These are phyloP conservation scores for Passer domesticus DNA, from an alignment of 2,113 vertebrate species.

Conservation along the genomic window DNA sequence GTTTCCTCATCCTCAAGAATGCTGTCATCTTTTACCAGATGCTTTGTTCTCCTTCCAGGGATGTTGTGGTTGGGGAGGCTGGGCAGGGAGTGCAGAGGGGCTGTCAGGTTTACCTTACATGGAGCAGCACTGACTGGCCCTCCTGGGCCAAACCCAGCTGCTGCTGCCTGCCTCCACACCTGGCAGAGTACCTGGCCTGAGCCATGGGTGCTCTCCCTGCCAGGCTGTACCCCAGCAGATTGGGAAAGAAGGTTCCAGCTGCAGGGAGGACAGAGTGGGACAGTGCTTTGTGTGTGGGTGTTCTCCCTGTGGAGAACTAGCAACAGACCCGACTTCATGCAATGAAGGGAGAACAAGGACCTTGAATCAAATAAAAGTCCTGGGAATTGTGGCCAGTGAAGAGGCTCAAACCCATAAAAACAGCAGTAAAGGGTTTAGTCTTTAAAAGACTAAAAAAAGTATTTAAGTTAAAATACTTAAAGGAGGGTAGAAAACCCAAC, in stretches of 20 bases:
- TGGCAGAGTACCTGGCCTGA: fast-evolving
- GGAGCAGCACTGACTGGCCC: background rate
- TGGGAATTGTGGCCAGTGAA: background rate
- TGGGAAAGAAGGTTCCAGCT: background rate
- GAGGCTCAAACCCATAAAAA: background rate
- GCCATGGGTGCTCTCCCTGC: fast-evolving
- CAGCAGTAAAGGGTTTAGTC: background rate
- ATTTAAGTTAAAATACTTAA: background rate
- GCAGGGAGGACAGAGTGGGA: background rate
- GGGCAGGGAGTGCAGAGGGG: fast-evolving
- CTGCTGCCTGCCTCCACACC: background rate
- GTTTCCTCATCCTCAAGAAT: conserved; percentile 5
- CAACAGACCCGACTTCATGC: background rate
- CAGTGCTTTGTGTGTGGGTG: background rate
- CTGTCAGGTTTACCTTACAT: background rate
- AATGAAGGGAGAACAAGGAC: background rate
- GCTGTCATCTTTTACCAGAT: background rate
- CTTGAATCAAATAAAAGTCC: background rate
- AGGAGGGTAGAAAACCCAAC: background rate
- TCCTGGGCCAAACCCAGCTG: background rate
- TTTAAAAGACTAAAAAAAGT: too few species aligned
- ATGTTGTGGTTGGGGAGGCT: background rate
- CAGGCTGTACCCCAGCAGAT: background rate
- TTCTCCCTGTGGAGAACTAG: background rate
- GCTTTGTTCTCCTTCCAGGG: conserved; percentile 40